phyloP scores from a whole-genome alignment of 2,888 invertebrate species.

The Phragmatobia fuliginosa region DNA sequence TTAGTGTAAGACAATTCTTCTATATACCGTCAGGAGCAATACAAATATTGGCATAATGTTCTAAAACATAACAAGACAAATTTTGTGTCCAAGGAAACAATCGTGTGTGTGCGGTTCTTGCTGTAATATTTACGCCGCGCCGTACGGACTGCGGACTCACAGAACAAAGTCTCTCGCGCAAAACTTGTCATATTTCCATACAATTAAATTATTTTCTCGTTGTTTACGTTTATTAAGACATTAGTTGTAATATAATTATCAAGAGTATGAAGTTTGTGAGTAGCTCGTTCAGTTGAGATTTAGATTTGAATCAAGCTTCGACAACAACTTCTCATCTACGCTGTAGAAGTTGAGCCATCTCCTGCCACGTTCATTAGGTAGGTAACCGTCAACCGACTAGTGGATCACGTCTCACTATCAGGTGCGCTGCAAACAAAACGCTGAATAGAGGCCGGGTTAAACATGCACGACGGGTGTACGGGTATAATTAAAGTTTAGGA shows the following conservation, averaged over 20 bases:
- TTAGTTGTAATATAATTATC: constrained; percentile 52
- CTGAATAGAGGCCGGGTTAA: constrained; percentile 84
- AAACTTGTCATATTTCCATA: constrained; percentile 31
- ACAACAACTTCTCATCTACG: constrained; percentile 54
- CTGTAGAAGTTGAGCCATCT: constrained; percentile 64
- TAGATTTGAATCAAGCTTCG: constrained; percentile 65
- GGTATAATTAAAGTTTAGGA: constrained; percentile 87
- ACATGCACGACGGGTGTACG: constrained; percentile 86
- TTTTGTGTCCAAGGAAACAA: constrained; percentile 34
- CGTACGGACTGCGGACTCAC: constrained; percentile 20
- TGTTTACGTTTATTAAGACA: constrained; percentile 24
- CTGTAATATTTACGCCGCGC: constrained; percentile 26
- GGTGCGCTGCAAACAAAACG: constrained; percentile 83
- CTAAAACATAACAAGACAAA: constrained; percentile 36
- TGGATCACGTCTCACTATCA: constrained; percentile 80
- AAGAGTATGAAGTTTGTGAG: constrained; percentile 49
- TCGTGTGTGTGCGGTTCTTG: constrained; percentile 25
- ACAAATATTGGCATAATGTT: constrained; percentile 27
- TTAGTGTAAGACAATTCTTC: constrained; percentile 6
- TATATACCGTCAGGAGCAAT: constrained; percentile 27
- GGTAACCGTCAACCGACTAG: constrained; percentile 71
- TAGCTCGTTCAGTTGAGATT: constrained; percentile 60
- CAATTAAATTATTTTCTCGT: constrained; percentile 31
- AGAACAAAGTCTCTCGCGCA: constrained; percentile 20
- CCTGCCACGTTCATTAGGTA: constrained; percentile 73